Base-by-base conservation (phyloP, 2,888 invertebrate genomes). In the Sycophila texana region DNA sequence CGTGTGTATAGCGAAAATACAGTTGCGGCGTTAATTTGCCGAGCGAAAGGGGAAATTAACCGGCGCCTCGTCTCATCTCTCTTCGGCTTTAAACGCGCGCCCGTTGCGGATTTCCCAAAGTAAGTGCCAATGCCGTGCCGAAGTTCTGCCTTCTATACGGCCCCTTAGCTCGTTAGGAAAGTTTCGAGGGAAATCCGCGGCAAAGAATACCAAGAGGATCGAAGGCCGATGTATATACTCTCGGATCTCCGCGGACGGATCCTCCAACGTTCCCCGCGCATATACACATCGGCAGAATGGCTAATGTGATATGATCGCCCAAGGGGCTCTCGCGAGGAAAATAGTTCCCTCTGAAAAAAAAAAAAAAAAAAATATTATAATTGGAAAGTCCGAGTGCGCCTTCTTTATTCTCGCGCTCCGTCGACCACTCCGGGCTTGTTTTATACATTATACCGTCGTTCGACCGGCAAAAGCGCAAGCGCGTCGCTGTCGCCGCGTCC, bases 91-190 rank as follows among this genome's bases (percentile, higher is more conserved):
- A 22, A 22, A 60, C 10, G 60, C 60, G 60, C 60, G 60, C 20
- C 16, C 26, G 26, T 22, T 60, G 20, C 26, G 60, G 60, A 22
- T n/a, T 60, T 60, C 60, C 60, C 60, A 22, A 60, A 60, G 60
- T 60, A 60, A 60, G 60, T 60, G 60, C 66, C 18, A 58, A 61
- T 58, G 49, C 39, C 14, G 60, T 12, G 22, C 30, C 47, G 30
- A 72, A 72, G 60, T 72, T 72, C n/a, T 13, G 14, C 16, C 18
- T 53, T 18, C 22, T 51, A 53, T 53, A 4, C n/a, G 53, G n/a
- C 53, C 53, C 60, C 47, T 58, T 55, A 53, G 72, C 72, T 72
- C 72, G 72, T 72, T 72, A 72, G 60, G 26, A 47, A 72, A 72
- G 61, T 72, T 72, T 47, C 58, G 39, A 55, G 71, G 57, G 71